Evolutionary conservation across 1,140 invertebrate genomes (phyloP), one percentile per base, ranked within the genome.

Genomic region (Drosophila pachea): DNA sequence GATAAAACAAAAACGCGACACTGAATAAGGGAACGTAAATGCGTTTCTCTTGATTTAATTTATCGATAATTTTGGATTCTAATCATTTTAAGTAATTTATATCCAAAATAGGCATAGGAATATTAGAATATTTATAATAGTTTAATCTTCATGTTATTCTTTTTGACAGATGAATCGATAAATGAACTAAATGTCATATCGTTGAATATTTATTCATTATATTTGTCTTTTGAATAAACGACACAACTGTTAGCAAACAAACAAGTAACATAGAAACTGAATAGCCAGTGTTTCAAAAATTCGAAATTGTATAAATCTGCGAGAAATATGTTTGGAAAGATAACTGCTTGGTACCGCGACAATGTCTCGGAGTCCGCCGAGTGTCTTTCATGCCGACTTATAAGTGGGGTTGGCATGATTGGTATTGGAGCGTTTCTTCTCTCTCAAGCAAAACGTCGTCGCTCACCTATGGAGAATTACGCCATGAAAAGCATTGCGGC

Each of bases 401-500:
- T 86, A 11, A 86, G 82, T 42, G 81, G 81, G 11, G 49, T 79
- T 6, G 81, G 81, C 0, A 65, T 86, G 60, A 61, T 86, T 6
- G 81, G 81, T 0, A 86, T 86, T 38, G 81, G 81, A 29, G 60
- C 71, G 3, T 86, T 67, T 62, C 22, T 86, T 12, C 38, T 86
- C 8, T 53, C 62, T 0, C 82, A 86, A 50, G 50, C 81, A 0
- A 86, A 81, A 40, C 75, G 73, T 5, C 77, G 77, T 4, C 64
- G 48, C 1, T 68, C 53, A 2, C 64, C 56, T 3, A 38, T 74
- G 4, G 82, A 86, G 35, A 64, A 66, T 5, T 77, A 72, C 40
- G 71, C 82, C 2, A 81, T 86, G 71, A 81, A 86, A 45, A 66
- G 76, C n/a, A 54, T 86, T 50, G 81, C 81, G 2, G 71, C 74